phyloP scores from a whole-genome alignment of 2,888 invertebrate genomes.

The Pilophorus perplexus region DNA sequence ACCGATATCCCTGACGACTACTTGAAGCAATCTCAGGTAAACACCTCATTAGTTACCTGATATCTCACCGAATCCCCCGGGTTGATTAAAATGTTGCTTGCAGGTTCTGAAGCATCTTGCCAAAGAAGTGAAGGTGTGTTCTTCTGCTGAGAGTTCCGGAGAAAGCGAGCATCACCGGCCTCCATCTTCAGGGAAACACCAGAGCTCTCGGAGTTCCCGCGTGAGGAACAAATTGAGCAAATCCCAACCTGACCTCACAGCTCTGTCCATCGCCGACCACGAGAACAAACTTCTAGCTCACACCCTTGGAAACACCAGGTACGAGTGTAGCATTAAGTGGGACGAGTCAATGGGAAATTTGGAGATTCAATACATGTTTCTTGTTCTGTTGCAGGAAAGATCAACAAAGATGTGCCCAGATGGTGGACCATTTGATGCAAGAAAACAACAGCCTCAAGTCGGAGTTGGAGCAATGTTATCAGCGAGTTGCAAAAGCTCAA shows the following conservation, averaged over 20 bases:
- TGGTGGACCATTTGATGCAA: conserved; percentile 76
- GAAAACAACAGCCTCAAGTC: conserved; percentile 81
- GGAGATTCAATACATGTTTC: neutral
- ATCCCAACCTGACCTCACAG: conserved; percentile 80
- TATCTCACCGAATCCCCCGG: too few relatives aligned
- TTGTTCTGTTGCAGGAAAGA: conserved; percentile 47
- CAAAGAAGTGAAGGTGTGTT: conserved; percentile 63
- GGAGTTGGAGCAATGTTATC: conserved; percentile 77
- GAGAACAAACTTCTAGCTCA: conserved; percentile 47
- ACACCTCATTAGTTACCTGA: too few relatives aligned
- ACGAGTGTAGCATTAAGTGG: neutral
- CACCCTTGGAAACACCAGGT: conserved; percentile 48
- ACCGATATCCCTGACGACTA: conserved; percentile 83
- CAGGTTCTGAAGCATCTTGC: conserved; percentile 76
- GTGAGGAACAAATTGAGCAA: conserved; percentile 57
- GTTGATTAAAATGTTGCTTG: too few relatives aligned
- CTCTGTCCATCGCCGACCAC: conserved; percentile 52
- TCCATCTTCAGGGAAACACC: conserved; percentile 46
- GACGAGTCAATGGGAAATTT: too few relatives aligned
- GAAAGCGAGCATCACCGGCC: conserved; percentile 41
- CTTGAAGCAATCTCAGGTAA: conserved; percentile 70
- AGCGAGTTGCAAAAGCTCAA: conserved; percentile 79
- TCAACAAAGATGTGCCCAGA: conserved; percentile 58
- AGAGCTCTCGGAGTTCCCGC: conserved; percentile 48
- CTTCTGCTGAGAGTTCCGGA: conserved; percentile 40